Evolutionary conservation across 2,888 invertebrate species (phyloP), one percentile per base, ranked within the genome.

Genomic region (Rotaria macrura): DNA sequence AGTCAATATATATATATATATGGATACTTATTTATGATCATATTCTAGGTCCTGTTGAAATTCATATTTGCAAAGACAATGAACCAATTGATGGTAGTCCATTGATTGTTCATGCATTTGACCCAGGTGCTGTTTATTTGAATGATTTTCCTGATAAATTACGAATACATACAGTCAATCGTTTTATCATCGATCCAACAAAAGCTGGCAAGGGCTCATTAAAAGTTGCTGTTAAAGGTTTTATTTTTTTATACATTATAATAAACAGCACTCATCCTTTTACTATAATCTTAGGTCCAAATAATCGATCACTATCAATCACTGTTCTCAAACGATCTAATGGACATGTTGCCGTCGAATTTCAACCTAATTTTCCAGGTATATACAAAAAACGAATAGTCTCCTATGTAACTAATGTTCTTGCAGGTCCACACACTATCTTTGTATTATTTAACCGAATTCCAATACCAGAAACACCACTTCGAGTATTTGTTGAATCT

Each of bases 81-180:
- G 43, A 86, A 17, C 86, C 86, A 1, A 52, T 86, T 25, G 10
- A 52, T 17, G 86, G 84, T 17, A 83, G 55, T n/a, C 84, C 74
- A 34, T 74, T 86, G 2, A 55, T 84, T 17, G 54, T 85, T 10
- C 29, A 79, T 84, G 84, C 79, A 40, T 84, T 84, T n/a, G 72
- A 85, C 38, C 79, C 79, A 43, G 1, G 43, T n/a, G 23, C 79
- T 6, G 79, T 79, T 25, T 12, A 40, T n/a, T 79, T 79, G n/a
- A 79, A n/a, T 25, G 43, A 43, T 43, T 40, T 79, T n/a, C 43
- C 43, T 25, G 79, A 79, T 43, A 43, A 43, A 79, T 1, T 43
- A 25, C 25, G n/a, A n/a, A 20, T 79, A 1, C 43, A 79, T 79
- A 1, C 43, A 25, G 20, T 14, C 9, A 43, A 79, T 79, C 79